Evolutionary conservation across 2,113 vertebrate species (phyloP).

Genomic region (Perognathus longimembris): DNA sequence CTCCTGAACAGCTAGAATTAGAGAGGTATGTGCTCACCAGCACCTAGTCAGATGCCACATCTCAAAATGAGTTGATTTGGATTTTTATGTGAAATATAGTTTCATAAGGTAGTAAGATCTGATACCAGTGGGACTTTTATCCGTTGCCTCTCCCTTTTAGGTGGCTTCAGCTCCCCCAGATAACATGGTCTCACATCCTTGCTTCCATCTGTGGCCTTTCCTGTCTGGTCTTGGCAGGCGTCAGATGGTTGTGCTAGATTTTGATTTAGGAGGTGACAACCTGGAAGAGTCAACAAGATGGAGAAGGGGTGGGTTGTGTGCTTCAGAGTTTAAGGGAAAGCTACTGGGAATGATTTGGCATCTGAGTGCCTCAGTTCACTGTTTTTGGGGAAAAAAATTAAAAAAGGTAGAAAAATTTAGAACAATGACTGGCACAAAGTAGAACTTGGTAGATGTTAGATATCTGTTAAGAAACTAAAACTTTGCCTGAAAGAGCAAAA

Average conservation of each 20-base stretch:
- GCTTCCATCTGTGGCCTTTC: neutral
- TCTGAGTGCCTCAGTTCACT: neutral
- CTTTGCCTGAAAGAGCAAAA: constrained; percentile 6
- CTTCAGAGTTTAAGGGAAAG: neutral
- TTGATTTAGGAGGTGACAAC: neutral
- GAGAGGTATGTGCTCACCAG: neutral
- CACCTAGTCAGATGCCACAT: neutral
- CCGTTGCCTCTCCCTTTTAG: neutral
- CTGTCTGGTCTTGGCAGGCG: neutral
- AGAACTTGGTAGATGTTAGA: neutral
- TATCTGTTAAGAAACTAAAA: constrained; percentile 15
- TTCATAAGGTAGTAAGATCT: constrained; percentile 20
- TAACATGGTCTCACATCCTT: neutral
- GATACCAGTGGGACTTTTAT: neutral
- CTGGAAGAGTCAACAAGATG: neutral
- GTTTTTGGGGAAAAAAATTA: neutral
- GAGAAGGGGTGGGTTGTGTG: neutral
- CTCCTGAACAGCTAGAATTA: too few relatives aligned
- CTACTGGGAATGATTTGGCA: neutral
- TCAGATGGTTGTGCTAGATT: neutral
- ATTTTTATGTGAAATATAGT: constrained; percentile 39
- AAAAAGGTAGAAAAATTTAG: constrained; percentile 17
- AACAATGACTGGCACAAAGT: neutral
- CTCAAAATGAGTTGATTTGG: constrained; percentile 24
- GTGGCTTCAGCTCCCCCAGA: neutral